Evolutionary conservation across 64 coral and sea anemone genomes (phyloP).

Genomic region (Catalaphyllia jardinei): DNA sequence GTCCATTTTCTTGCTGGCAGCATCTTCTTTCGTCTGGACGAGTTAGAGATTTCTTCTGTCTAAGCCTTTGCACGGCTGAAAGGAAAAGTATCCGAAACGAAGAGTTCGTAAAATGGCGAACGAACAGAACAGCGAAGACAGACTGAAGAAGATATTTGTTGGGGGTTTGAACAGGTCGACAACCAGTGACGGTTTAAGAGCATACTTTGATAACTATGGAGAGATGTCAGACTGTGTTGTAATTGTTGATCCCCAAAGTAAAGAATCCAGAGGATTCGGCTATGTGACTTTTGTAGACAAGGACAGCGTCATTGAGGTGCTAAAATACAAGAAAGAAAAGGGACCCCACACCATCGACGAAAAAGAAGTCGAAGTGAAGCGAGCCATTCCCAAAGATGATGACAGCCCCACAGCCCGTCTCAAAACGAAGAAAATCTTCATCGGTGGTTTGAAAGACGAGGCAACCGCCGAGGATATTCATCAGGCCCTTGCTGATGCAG

Average conservation of each 20-base stretch:
- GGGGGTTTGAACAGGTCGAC: conserved; percentile 78
- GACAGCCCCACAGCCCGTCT: conserved; percentile 49
- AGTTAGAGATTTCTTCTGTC: neutral
- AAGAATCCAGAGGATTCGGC: conserved; percentile 88
- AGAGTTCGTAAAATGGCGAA: conserved; percentile 22
- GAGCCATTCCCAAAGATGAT: conserved; percentile 92
- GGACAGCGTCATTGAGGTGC: conserved; percentile 43
- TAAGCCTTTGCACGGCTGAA: neutral
- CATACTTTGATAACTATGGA: conserved; percentile 80
- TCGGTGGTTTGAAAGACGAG: conserved; percentile 81
- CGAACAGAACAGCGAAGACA: conserved; percentile 1
- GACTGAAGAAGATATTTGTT: conserved; percentile 84
- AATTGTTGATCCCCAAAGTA: conserved; percentile 60
- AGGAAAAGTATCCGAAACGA: neutral
- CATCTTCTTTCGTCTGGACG: too few species aligned
- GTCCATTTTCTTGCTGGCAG: neutral
- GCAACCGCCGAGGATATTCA: conserved; percentile 61
- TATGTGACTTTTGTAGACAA: conserved; percentile 91
- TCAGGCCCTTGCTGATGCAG: conserved; percentile 33
- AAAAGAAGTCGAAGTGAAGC: conserved; percentile 94
- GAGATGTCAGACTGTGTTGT: conserved; percentile 91
- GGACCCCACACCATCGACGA: conserved; percentile 81
- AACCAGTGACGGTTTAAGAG: conserved; percentile 66
- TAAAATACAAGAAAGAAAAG: conserved; percentile 56
- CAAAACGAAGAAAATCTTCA: conserved; percentile 94